Percentiles rank a stretch among this genome's conserved stretches.
phyloP scores from a whole-genome alignment of 1,140 invertebrate species.

The Cherax destructor region DNA sequence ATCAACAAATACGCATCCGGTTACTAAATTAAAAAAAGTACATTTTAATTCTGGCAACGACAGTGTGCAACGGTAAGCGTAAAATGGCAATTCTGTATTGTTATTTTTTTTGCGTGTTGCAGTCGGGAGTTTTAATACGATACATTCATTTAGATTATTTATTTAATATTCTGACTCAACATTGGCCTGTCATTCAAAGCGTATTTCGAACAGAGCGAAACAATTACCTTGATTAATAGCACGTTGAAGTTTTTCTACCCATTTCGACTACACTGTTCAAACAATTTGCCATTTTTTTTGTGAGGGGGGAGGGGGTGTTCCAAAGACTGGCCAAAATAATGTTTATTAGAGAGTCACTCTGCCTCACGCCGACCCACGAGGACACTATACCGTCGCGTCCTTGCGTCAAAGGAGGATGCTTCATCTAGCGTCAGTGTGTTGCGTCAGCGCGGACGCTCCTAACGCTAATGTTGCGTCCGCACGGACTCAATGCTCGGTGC shows the following conservation, averaged over 20 bases:
- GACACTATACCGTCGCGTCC: no score
- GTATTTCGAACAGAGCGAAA: background rate
- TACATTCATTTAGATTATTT: constrained; percentile 8
- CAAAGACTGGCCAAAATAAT: background rate
- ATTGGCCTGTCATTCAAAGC: constrained; percentile 3
- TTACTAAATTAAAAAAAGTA: no score
- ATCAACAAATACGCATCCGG: no score
- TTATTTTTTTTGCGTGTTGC: background rate
- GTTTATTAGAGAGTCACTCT: background rate
- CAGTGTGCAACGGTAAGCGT: background rate
- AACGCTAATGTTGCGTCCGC: no score
- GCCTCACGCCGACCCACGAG: background rate
- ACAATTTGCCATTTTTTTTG: constrained; percentile 1
- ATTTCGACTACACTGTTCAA: background rate
- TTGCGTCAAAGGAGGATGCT: no score
- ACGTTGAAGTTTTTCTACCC: background rate
- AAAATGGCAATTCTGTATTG: background rate
- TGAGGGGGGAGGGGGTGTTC: background rate
- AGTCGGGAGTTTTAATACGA: background rate
- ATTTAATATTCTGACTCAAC: background rate
- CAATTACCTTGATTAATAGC: constrained; percentile 13
- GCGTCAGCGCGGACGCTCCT: no score
- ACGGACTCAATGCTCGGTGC: no score
- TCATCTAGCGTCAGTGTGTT: no score
- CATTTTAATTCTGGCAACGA: no score